Conservation (phyloP, 2,113 vertebrate genomes). For the Ibidorhyncha struthersii region DNA sequence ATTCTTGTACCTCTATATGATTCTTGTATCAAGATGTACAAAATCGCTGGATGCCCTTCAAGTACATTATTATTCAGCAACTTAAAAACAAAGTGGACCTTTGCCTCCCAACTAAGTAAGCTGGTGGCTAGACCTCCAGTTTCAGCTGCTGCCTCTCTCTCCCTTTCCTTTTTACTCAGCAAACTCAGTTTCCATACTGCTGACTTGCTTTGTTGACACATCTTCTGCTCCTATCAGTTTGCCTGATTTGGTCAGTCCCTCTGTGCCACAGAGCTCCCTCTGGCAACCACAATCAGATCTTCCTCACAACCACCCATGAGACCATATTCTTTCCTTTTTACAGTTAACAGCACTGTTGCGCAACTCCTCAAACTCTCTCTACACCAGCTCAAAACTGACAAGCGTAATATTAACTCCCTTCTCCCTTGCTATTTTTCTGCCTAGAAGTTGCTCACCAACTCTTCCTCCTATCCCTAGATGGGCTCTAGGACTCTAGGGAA, state of each 20-base stretch:
- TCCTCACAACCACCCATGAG: neutral
- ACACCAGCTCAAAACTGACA: neutral
- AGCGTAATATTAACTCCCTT: neutral
- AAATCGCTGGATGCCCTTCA: neutral
- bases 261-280: neutral
- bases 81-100: neutral
- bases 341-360: neutral
- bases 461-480: neutral
- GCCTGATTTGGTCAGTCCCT: neutral
- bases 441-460: neutral
- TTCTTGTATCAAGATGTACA: neutral
- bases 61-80: neutral
- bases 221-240: neutral
- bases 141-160: neutral
- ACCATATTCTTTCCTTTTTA: neutral
- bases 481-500: neutral
- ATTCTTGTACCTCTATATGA: neutral
- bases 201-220: neutral
- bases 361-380: neutral
- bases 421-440: neutral
- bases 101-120: neutral
- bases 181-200: neutral
- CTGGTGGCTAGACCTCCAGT: neutral
- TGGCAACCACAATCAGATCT: neutral
- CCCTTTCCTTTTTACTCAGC: neutral